These are phyloP conservation scores for Cryptus viduatorius DNA, from an alignment of 2,888 invertebrate species.

Conservation along the genomic window DNA sequence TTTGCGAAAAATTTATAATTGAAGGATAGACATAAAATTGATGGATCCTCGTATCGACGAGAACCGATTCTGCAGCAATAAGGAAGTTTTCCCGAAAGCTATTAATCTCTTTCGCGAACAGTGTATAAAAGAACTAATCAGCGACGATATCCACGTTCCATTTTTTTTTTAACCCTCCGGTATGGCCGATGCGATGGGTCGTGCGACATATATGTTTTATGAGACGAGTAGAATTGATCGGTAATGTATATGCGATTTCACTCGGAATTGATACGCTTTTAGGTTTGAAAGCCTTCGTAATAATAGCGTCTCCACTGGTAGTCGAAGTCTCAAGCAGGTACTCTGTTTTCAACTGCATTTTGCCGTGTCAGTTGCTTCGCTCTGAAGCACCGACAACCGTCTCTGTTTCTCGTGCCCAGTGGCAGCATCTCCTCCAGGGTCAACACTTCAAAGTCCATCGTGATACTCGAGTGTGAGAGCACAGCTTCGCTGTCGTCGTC, in stretches of 20 bases:
- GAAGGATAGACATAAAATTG: conserved; percentile 39
- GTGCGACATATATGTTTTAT: conserved; percentile 9
- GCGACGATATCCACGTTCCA: conserved; percentile 40
- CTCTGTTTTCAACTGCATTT: conserved; percentile 50
- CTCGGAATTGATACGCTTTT: background rate
- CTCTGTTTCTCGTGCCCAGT: conserved; percentile 23
- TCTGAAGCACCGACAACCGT: conserved; percentile 21
- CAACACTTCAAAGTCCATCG: conserved; percentile 62
- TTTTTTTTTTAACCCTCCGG: background rate
- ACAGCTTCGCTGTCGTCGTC: conserved; percentile 27
- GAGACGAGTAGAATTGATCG: background rate
- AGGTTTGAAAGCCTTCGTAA: background rate
- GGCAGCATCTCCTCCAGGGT: conserved; percentile 45
- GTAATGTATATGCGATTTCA: background rate
- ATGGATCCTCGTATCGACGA: conserved; percentile 45
- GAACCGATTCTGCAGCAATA: conserved; percentile 42
- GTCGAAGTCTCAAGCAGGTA: conserved; percentile 39
- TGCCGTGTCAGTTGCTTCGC: conserved; percentile 34
- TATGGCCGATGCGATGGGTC: background rate
- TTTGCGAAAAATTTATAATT: conserved; percentile 49
- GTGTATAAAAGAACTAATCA: conserved; percentile 37
- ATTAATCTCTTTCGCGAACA: conserved; percentile 53
- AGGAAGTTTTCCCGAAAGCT: conserved; percentile 27
- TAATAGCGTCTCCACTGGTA: conserved; percentile 1
- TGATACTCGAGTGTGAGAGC: conserved; percentile 33